Evolutionary conservation across 2,888 invertebrate genomes (phyloP).

Genomic region (Ceratothoa steindachneri): DNA sequence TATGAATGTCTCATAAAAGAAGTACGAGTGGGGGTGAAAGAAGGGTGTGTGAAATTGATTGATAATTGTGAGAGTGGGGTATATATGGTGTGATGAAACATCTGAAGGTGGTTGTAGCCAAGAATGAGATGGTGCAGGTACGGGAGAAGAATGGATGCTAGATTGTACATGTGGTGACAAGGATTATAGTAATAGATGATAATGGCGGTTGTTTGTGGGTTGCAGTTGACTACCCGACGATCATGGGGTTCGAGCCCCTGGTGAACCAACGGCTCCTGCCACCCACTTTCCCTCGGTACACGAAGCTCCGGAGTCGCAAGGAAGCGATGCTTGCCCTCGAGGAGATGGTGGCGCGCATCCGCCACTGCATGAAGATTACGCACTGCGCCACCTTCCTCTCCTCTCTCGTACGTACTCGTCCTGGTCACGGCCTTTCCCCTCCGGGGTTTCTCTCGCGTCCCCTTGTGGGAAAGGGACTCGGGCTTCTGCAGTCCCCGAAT

Average conservation of each 20-base stretch:
- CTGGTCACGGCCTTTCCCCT: not conserved
- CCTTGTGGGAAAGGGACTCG: not conserved
- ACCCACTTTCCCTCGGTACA: conserved; percentile 96
- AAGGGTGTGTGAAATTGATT: no score
- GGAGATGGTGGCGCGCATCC: conserved; percentile 73
- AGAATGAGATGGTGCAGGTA: no score
- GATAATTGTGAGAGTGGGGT: no score
- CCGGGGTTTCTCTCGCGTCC: not conserved
- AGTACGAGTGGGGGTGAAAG: no score
- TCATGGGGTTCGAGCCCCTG: conserved; percentile 87
- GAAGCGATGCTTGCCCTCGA: conserved; percentile 78
- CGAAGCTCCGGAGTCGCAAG: conserved; percentile 72
- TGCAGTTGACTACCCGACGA: conserved; percentile 43
- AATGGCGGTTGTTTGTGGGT: no score
- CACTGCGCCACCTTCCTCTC: conserved; percentile 73
- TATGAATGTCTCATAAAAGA: no score
- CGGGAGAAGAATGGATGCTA: no score
- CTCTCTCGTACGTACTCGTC: conserved; percentile 65
- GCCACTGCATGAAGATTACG: conserved; percentile 75
- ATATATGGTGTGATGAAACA: no score
- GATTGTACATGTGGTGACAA: no score
- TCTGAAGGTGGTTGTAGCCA: no score
- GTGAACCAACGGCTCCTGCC: conserved; percentile 92
- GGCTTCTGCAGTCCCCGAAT: not conserved
- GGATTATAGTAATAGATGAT: no score